These are phyloP conservation scores for Nasonovia ribisnigri DNA, from an alignment of 2,888 invertebrate genomes.

Conservation along the genomic window DNA sequence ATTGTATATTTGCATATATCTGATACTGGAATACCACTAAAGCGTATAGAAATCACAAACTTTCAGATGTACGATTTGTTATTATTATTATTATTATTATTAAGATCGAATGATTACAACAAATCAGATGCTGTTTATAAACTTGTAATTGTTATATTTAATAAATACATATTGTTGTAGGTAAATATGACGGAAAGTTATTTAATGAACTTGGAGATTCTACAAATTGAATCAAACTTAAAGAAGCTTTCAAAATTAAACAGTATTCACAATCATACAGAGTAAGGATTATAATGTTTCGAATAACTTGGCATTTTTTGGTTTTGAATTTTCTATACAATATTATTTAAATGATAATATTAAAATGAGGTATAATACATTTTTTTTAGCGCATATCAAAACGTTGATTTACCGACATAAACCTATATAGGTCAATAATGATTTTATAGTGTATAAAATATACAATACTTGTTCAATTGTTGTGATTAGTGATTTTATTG, in stretches of 20 bases:
- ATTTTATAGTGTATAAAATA: background rate
- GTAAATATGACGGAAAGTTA: slow-evolving; percentile 65
- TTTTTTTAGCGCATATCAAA: background rate
- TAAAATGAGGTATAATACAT: background rate
- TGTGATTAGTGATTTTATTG: background rate
- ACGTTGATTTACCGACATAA: background rate
- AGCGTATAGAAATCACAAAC: background rate
- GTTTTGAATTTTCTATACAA: background rate
- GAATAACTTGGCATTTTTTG: background rate
- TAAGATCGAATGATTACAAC: background rate
- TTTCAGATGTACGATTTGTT: background rate
- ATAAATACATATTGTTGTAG: slow-evolving; percentile 1
- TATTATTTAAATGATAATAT: background rate
- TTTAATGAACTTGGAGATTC: slow-evolving; percentile 65
- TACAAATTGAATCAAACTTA: slow-evolving; percentile 60
- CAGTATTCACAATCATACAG: slow-evolving; percentile 75
- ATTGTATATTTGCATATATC: background rate
- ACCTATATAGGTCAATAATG: background rate
- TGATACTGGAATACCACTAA: no score
- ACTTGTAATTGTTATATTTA: background rate
- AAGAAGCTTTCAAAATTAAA: slow-evolving; percentile 77
- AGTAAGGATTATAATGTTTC: slow-evolving; percentile 71
- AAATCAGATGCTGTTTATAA: background rate
- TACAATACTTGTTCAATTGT: background rate
- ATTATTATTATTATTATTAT: background rate